Evolutionary conservation across 2,113 vertebrate genomes (phyloP), one percentile per base, ranked within the genome.

Genomic region (Bombycilla garrulus): DNA sequence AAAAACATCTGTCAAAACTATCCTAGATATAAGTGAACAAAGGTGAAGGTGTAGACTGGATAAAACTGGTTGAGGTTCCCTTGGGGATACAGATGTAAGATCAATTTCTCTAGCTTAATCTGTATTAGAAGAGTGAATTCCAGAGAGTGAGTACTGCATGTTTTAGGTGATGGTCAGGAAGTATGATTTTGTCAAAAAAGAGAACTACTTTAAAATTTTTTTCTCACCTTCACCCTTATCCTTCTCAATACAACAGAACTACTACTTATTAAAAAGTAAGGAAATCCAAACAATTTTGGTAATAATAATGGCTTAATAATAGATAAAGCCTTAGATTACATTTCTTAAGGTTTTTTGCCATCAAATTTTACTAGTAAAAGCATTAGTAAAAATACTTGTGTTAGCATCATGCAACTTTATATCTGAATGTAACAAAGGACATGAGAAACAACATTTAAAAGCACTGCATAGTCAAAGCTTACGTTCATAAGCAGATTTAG

Each of bases 61-160:
- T 60, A 82, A 66, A 82, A 81, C 11, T 53, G 14, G 23, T 31
- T 84, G 67, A 73, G 33, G 67, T 38, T 18, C 42, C 20, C 48
- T 35, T 38, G 17, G 12, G 13, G 31, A 51, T 57, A 76, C 33
- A 67, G 22, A 62, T 24, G 25, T 16, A 81, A 90, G 50, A 90
- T 29, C 33, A 64, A 73, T 83, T 91, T 70, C 38, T 92, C 9
- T 58, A 40, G 31, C 4, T 73, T 77, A 70, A 66, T 73, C 86
- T 42, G 19, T 65, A 84, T 45, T 40, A 45, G 26, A 53, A 73
- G 11, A 53, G 23, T 51, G 47, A 88, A 78, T 17, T 81, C 22
- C 28, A 87, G 38, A n/a, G 38, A 88, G 26, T 0, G 0, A 91
- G 35, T 38, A 64, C 8, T 64, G 21, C 3, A 0, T 56, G 24